A percentile compares a stretch with the other conserved stretches of the same genome.
Conservation (phyloP, 2,888 invertebrate genomes). For the Stenotaenia linearis region DNA sequence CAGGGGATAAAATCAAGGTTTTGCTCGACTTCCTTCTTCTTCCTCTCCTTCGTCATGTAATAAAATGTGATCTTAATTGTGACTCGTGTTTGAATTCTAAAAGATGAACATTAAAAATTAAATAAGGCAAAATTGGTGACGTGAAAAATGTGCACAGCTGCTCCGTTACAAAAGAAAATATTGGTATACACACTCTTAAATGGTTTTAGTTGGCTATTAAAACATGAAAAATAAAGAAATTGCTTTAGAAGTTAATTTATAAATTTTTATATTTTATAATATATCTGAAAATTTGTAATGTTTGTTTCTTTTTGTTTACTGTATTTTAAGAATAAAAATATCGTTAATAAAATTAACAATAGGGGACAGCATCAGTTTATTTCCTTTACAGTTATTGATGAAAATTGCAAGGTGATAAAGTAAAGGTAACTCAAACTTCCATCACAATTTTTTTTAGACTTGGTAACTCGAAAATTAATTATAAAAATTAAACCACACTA, state of each 20-base stretch:
- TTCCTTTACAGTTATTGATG: neutral
- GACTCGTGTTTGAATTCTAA: neutral
- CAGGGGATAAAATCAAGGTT: neutral
- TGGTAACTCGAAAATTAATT: too few species aligned
- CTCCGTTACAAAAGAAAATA: neutral
- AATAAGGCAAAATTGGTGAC: neutral
- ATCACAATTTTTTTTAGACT: neutral
- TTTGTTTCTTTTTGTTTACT: too few species aligned
- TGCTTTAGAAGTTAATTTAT: too few species aligned
- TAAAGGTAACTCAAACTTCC: neutral
- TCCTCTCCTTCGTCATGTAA: neutral
- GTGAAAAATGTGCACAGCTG: neutral
- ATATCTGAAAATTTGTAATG: too few species aligned
- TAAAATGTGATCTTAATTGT: neutral
- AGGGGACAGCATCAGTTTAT: constrained; percentile 18
- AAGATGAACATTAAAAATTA: neutral
- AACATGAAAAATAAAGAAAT: too few species aligned
- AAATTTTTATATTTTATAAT: too few species aligned
- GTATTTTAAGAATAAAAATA: too few species aligned
- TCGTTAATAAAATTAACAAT: neutral
- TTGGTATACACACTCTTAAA: neutral
- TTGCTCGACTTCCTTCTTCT: neutral
- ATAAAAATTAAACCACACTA: too few species aligned
- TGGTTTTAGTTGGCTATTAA: neutral
- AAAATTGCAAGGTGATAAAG: neutral